Evolutionary conservation across 2,888 invertebrate genomes (phyloP).

Genomic region (Lasioglossum morio): DNA sequence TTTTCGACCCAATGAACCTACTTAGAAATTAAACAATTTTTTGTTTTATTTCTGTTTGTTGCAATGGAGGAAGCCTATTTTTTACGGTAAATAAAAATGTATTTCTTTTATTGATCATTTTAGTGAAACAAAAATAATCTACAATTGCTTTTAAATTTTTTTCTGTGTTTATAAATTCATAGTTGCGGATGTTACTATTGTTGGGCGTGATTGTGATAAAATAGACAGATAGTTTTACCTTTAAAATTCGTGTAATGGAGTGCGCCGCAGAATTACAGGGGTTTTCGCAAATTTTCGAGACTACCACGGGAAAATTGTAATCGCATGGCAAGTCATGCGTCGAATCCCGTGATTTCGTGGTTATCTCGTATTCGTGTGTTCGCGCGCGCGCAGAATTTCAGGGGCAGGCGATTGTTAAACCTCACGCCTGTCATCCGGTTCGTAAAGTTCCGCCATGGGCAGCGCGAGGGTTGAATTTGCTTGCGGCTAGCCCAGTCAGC

Average conservation of each 20-base stretch:
- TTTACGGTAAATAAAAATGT: neutral
- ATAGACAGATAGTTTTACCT: neutral
- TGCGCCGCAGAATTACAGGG: neutral
- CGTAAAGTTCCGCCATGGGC: constrained; percentile 68
- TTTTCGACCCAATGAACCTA: neutral
- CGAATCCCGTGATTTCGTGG: constrained; percentile 64
- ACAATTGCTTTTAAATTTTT: neutral
- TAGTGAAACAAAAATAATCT: neutral
- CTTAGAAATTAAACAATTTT: neutral
- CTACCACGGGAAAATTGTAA: constrained; percentile 41
- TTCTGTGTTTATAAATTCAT: neutral
- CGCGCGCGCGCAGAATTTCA: constrained; percentile 60
- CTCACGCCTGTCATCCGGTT: constrained; percentile 66
- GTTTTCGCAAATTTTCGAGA: constrained; percentile 46
- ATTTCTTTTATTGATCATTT: neutral
- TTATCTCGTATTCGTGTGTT: constrained; percentile 52
- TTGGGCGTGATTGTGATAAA: neutral
- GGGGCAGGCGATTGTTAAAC: constrained; percentile 69
- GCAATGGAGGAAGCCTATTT: neutral
- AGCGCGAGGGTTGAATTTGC: constrained; percentile 64
- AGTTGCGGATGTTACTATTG: neutral
- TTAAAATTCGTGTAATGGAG: neutral
- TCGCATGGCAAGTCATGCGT: constrained; percentile 62
- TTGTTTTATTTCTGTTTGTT: neutral
- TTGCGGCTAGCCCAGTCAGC: constrained; percentile 61